Evolutionary conservation across 2,888 invertebrate genomes (phyloP), one percentile per base, ranked within the genome.

Genomic region (Drosophila crucigera): DNA sequence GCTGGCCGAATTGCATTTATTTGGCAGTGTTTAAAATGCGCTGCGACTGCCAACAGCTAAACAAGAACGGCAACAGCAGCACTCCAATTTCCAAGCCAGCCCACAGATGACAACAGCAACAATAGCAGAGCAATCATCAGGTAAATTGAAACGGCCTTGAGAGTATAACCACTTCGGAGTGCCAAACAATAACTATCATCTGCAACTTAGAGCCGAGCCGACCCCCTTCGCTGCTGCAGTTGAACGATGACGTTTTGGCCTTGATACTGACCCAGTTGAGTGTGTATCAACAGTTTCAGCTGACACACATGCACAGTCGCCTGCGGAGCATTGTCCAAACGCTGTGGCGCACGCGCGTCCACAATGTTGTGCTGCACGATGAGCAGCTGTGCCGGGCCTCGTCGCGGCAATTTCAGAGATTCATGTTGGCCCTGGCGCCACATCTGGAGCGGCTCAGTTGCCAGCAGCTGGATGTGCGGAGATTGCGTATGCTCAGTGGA

Each of bases 191-290:
- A 14, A 31, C n/a, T 6, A 1, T 11, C 1, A 6, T 31, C 0
- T 52, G n/a, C 52, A 52, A 10, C 19, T 37, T 19, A 65, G 65
- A 65, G 33, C 30, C 39, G 10, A 31, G 9, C 1, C 28, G 64
- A 14, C 19, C 28, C 4, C 37, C 68, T 1, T 84, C 85, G 1
- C 71, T 91, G 37, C 67, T 91, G 66, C 88, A 90, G 43, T 78
- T 91, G 11, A 91, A 91, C 43, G 91, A 91, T 47, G 91, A 91
- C 72, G 92, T 91, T 10, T 50, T 91, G 74, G 76, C 79, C 16
- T n/a, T 90, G 35, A 91, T 91, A 39, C 28, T 91, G 31, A 62
- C 77, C 28, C 76, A 83, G 14, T 53, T 91, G 52, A 76, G 83
- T 67, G 73, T 86, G 2, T 81, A 84, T 55, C 82, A 91, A 37